phyloP scores from a whole-genome alignment of 1,140 invertebrate species.

The Trichonephila clavata region DNA sequence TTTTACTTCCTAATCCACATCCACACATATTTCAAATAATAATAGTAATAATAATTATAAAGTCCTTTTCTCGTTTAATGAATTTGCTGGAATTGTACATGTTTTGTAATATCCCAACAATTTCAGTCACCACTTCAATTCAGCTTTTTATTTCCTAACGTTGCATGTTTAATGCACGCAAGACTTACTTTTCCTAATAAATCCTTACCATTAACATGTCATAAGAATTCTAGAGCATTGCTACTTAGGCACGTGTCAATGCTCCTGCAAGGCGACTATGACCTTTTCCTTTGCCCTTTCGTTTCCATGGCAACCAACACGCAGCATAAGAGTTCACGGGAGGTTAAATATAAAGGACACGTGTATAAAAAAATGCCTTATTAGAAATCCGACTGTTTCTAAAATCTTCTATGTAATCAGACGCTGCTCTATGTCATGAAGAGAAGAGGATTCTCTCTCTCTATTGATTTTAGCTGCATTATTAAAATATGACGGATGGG shows the following conservation, averaged over 20 bases:
- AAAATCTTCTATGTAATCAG: slow-evolving; percentile 58
- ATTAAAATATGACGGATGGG: neutral
- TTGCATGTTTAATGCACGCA: slow-evolving; percentile 15
- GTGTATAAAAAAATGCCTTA: slow-evolving; percentile 11
- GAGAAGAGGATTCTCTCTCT: too few species aligned
- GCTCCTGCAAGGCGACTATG: neutral
- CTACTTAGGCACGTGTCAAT: slow-evolving; percentile 38
- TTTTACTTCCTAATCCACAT: too few species aligned
- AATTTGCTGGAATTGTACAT: neutral
- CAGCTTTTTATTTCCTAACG: neutral
- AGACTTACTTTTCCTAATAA: slow-evolving; percentile 2
- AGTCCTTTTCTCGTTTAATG: neutral
- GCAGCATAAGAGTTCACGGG: slow-evolving; percentile 6
- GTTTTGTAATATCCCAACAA: neutral
- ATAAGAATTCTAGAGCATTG: neutral
- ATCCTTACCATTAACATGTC: slow-evolving; percentile 8
- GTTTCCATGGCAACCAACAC: slow-evolving; percentile 40
- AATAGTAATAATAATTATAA: too few species aligned
- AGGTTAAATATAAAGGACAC: slow-evolving; percentile 34
- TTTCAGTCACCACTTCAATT: neutral
- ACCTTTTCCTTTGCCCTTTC: slow-evolving; percentile 49
- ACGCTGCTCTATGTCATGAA: neutral
- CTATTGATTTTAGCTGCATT: neutral
- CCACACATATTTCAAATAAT: too few species aligned
- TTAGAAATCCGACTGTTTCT: slow-evolving; percentile 22